Conservation (phyloP, 2,888 invertebrate species). For the Drosophila birchii region DNA sequence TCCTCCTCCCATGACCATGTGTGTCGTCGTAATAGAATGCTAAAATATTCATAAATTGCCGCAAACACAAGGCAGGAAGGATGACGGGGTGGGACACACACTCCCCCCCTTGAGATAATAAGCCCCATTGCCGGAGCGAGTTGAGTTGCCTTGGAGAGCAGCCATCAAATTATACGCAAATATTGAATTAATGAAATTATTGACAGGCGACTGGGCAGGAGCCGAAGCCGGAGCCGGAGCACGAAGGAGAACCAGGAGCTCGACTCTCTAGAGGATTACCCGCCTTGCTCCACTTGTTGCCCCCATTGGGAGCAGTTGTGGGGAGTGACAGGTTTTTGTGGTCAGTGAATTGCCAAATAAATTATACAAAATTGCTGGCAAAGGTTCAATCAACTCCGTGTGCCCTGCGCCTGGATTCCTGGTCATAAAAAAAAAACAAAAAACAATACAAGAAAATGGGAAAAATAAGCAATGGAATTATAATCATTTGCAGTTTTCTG, state of each 20-base stretch:
- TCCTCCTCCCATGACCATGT: background rate
- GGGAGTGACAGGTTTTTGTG: constrained; percentile 48
- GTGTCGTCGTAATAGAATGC: constrained; percentile 43
- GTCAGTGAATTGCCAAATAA: constrained; percentile 71
- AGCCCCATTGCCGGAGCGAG: constrained; percentile 42
- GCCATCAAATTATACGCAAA: constrained; percentile 57
- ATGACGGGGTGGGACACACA: background rate
- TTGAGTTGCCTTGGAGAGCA: constrained; percentile 39
- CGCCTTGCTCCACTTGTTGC: constrained; percentile 63
- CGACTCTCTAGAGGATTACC: constrained; percentile 13
- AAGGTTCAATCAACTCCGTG: constrained; percentile 42
- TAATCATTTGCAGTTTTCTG: background rate
- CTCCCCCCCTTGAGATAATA: constrained; percentile 49
- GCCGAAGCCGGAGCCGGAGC: constrained; percentile 27
- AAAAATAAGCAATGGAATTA: background rate
- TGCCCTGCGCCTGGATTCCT: background rate
- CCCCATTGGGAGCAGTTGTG: constrained; percentile 12
- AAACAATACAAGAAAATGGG: constrained; percentile 3
- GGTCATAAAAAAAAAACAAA: background rate
- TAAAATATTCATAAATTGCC: constrained; percentile 72
- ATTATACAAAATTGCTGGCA: constrained; percentile 63
- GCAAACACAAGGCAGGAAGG: constrained; percentile 2
- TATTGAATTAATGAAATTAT: constrained; percentile 75
- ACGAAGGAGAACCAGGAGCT: background rate
- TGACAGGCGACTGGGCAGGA: constrained; percentile 67